These are phyloP conservation scores for Climacteris rufus DNA, from an alignment of 2,113 vertebrate species.

Conservation along the genomic window DNA sequence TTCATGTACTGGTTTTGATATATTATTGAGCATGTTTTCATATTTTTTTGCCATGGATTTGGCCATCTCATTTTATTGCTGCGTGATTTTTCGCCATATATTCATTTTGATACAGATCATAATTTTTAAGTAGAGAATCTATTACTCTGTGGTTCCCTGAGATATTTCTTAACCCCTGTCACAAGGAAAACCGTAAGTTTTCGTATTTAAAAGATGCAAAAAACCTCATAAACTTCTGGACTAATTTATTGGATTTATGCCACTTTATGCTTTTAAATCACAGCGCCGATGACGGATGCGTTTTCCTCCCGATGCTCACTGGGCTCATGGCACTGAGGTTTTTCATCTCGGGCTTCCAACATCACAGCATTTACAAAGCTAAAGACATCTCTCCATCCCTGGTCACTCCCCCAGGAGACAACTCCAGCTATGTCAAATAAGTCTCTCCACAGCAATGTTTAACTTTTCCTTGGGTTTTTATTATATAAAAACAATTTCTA, in stretches of 20 bases:
- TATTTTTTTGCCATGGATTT: background rate
- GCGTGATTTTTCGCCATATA: background rate
- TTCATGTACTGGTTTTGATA: background rate
- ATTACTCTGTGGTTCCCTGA: background rate
- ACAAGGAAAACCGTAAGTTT: background rate
- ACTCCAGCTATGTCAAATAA: background rate
- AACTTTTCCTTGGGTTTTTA: background rate
- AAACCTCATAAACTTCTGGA: background rate
- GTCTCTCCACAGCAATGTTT: background rate
- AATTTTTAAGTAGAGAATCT: conserved; percentile 4
- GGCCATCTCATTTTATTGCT: background rate
- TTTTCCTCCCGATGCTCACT: background rate
- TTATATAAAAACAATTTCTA: background rate
- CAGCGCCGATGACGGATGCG: fast-evolving
- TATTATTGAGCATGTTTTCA: background rate
- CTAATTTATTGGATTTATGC: background rate
- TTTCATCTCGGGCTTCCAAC: background rate
- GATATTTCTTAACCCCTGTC: background rate
- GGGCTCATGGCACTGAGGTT: background rate
- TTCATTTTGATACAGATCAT: background rate
- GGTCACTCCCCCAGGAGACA: background rate
- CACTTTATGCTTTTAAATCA: conserved; percentile 27
- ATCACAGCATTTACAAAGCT: background rate
- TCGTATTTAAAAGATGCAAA: background rate
- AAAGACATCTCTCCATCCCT: background rate